Conservation (phyloP, 2,113 vertebrate species). For the Barnardius zonarius region DNA sequence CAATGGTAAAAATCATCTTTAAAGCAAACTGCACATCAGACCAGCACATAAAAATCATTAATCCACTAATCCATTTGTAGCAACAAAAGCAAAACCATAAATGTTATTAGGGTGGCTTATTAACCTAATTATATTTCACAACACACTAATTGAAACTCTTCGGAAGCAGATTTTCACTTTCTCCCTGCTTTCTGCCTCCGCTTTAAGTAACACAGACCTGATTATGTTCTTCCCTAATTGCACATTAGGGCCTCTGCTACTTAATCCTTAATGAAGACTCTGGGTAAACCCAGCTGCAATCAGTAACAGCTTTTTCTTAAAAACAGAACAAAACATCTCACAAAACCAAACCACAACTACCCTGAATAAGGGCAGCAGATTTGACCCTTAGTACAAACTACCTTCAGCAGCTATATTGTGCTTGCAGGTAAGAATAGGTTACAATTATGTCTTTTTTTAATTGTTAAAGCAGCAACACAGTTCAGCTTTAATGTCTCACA, state of each 20-base stretch:
- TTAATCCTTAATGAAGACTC: not conserved
- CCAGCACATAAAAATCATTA: not conserved
- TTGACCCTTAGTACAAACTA: not conserved
- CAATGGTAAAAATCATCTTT: not conserved
- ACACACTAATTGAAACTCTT: conserved; percentile 8
- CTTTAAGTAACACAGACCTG: conserved; percentile 15
- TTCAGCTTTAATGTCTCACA: not conserved
- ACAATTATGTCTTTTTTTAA: not conserved
- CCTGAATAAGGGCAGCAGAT: not conserved
- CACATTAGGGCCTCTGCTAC: not conserved
- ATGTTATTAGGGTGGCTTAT: not conserved
- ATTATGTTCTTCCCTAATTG: conserved; percentile 13
- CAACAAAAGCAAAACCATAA: not conserved
- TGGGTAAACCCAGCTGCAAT: not conserved
- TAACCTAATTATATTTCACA: conserved; percentile 16
- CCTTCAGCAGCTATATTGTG: not conserved
- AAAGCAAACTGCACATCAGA: not conserved
- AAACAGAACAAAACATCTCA: not conserved
- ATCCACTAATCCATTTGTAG: conserved; percentile 36
- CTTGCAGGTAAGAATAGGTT: not conserved
- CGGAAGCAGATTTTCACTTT: conserved; percentile 8
- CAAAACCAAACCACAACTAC: not conserved
- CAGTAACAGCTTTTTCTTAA: not conserved
- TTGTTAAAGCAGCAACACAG: not conserved
- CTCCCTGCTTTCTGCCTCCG: not conserved